These are phyloP conservation scores for Cheilosia variabilis DNA, from an alignment of 2,888 invertebrate genomes.

Conservation along the genomic window DNA sequence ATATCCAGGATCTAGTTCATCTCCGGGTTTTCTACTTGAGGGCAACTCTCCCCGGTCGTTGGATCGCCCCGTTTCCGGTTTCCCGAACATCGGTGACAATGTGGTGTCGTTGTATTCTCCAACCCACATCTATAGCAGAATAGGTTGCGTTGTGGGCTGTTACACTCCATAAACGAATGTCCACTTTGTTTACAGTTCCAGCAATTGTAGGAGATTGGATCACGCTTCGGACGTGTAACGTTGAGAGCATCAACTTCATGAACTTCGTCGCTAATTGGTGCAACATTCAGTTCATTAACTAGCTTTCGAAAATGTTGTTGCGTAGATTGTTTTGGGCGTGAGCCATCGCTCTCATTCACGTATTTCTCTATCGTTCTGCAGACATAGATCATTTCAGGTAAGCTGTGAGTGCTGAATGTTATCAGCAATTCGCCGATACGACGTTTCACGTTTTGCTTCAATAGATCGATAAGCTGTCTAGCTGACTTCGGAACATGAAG, in stretches of 20 bases:
- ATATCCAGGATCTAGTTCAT: no score
- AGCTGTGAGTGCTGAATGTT: background rate
- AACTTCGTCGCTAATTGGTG: background rate
- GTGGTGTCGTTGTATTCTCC: background rate
- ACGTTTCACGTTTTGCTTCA: background rate
- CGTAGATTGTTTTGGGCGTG: background rate
- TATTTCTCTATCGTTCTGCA: no score
- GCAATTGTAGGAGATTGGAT: background rate
- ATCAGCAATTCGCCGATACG: slow-evolving; percentile 1
- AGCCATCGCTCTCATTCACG: no score
- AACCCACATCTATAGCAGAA: no score
- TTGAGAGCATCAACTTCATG: no score
- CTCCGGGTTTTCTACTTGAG: background rate
- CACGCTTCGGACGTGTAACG: no score
- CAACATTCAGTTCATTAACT: background rate
- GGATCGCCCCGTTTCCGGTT: background rate
- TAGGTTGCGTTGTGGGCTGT: no score
- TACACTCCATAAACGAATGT: background rate
- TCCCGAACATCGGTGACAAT: background rate
- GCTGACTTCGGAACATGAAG: no score
- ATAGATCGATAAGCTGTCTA: background rate
- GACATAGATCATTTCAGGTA: slow-evolving; percentile 5
- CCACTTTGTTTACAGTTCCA: background rate
- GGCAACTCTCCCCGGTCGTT: background rate
- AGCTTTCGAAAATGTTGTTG: background rate